Evolutionary conservation across 2,797 vertebrate species (phyloP).

Genomic region (Astyanax mexicanus): DNA sequence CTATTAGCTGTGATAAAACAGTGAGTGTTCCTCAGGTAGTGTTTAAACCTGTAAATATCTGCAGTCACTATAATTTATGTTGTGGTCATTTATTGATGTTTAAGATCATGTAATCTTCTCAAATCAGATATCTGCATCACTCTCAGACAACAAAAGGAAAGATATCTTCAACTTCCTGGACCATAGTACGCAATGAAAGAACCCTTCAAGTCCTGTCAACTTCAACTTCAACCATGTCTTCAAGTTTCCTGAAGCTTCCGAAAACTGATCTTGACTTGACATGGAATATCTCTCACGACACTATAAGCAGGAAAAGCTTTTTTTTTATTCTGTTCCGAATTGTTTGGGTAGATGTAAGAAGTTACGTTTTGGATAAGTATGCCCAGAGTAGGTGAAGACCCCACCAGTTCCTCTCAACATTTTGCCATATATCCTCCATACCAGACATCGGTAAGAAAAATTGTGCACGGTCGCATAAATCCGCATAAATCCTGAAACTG

Average conservation of each 20-base stretch:
- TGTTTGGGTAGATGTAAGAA: too few species aligned
- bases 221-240: constrained; percentile 5
- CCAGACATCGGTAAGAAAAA: neutral
- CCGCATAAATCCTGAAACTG: neutral
- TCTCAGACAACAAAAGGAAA: neutral
- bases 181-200: neutral
- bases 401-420: neutral
- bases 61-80: neutral
- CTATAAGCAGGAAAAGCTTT: neutral
- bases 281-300: neutral
- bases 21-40: neutral
- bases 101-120: neutral
- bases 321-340: constrained; percentile 8
- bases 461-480: neutral
- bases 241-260: constrained; percentile 4
- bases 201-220: constrained; percentile 16
- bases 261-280: neutral
- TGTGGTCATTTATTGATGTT: neutral
- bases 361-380: constrained; percentile 14
- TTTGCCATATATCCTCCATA: neutral
- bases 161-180: neutral
- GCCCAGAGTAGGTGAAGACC: neutral
- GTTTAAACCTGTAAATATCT: neutral
- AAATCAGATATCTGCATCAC: constrained; percentile 4
- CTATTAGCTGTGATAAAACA: too few species aligned